Conservation (phyloP, 1,140 invertebrate genomes). For the Galendromus occidentalis region DNA sequence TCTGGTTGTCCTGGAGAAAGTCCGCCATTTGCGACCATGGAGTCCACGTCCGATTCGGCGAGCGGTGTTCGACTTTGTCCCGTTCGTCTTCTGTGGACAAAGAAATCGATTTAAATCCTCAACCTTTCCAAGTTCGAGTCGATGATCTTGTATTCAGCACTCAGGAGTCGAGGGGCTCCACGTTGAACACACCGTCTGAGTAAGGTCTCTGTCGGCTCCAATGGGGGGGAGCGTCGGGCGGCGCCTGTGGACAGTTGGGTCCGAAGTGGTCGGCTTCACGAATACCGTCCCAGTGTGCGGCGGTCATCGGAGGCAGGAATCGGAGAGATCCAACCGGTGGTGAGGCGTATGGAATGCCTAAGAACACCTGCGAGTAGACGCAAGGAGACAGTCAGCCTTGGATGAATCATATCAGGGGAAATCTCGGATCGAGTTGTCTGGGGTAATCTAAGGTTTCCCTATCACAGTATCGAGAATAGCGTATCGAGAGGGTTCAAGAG, state of each 20-base stretch:
- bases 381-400: no score
- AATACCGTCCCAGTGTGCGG: constrained; percentile 69
- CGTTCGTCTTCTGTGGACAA: neutral
- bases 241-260: constrained; percentile 59
- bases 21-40: constrained; percentile 4
- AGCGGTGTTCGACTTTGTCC: neutral
- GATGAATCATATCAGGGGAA: no score
- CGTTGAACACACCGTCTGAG: neutral
- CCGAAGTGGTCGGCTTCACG: constrained; percentile 54
- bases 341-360: constrained; percentile 58
- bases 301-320: constrained; percentile 38
- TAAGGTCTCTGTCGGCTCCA: constrained; percentile 15
- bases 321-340: constrained; percentile 47
- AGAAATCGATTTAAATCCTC: constrained; percentile 19
- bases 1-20: constrained; percentile 44
- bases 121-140: constrained; percentile 25
- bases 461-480: no score
- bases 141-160: constrained; percentile 20
- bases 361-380: constrained; percentile 31
- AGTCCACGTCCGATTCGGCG: neutral
- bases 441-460: no score
- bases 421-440: no score
- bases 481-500: no score
- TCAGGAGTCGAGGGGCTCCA: neutral
- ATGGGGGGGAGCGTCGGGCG: constrained; percentile 22